phyloP scores from a whole-genome alignment of 2,797 vertebrate genomes.

The Mus minutoides region DNA sequence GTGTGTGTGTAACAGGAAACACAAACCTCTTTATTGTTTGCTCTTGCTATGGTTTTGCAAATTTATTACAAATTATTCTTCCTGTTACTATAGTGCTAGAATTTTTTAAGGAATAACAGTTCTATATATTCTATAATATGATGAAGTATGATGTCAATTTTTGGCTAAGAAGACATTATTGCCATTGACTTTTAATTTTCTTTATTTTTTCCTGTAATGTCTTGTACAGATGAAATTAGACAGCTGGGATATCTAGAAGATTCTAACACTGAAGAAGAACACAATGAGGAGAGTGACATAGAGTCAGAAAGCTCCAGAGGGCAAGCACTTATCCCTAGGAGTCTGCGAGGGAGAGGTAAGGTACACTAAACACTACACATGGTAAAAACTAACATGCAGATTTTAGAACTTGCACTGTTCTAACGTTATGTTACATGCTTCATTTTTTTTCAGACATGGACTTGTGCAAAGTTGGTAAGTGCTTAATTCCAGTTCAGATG shows the following conservation, averaged over 20 bases:
- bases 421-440: slow-evolving; percentile 27
- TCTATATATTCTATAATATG: background rate
- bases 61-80: background rate
- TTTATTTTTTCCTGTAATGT: slow-evolving; percentile 62
- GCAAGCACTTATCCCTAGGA: background rate
- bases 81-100: background rate
- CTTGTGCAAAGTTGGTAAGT: background rate
- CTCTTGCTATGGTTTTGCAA: slow-evolving; percentile 14
- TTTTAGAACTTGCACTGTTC: background rate
- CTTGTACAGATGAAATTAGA: slow-evolving; percentile 89
- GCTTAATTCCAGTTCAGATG: slow-evolving; percentile 39
- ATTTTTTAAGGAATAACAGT: background rate
- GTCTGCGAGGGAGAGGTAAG: background rate
- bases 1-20: background rate
- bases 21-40: slow-evolving; percentile 8
- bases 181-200: slow-evolving; percentile 4
- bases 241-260: slow-evolving; percentile 82
- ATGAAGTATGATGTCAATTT: slow-evolving; percentile 1
- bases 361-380: background rate
- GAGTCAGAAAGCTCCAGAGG: background rate
- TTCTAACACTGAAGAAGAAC: background rate
- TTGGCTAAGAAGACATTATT: background rate
- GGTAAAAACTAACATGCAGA: background rate
- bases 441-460: slow-evolving; percentile 6
- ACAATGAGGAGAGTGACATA: background rate